phyloP scores from a whole-genome alignment of 2,113 vertebrate species.

The Henicopernis longicauda region DNA sequence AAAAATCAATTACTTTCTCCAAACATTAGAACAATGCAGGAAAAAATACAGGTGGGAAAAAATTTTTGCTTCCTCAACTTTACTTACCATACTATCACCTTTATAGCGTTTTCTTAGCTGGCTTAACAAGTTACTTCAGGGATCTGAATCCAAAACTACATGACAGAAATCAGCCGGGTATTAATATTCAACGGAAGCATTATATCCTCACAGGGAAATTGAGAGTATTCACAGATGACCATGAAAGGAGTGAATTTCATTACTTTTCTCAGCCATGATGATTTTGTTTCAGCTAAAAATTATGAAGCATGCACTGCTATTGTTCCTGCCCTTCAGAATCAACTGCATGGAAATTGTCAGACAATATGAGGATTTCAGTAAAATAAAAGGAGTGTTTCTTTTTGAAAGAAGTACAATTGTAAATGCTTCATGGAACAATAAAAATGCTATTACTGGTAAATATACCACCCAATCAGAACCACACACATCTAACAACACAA shows the following conservation, averaged over 20 bases:
- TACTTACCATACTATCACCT: background rate
- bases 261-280: constrained; percentile 25
- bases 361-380: constrained; percentile 32
- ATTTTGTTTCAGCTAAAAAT: constrained; percentile 55
- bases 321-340: constrained; percentile 44
- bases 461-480: constrained; percentile 37
- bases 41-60: background rate
- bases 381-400: constrained; percentile 42
- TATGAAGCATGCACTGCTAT: constrained; percentile 36
- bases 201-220: background rate
- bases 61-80: background rate
- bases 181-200: constrained; percentile 39
- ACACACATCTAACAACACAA: constrained; percentile 1
- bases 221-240: constrained; percentile 36
- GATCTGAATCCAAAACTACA: background rate
- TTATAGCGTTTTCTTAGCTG: background rate
- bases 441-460: constrained; percentile 37
- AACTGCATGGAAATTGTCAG: constrained; percentile 43
- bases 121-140: background rate
- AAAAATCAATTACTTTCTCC: background rate
- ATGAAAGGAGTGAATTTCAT: constrained; percentile 43
- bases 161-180: background rate
- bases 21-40: background rate
- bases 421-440: constrained; percentile 30
- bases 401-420: constrained; percentile 20